Evolutionary conservation across 2,113 vertebrate species (phyloP), one percentile per base, ranked within the genome.

Genomic region (Motacilla alba): DNA sequence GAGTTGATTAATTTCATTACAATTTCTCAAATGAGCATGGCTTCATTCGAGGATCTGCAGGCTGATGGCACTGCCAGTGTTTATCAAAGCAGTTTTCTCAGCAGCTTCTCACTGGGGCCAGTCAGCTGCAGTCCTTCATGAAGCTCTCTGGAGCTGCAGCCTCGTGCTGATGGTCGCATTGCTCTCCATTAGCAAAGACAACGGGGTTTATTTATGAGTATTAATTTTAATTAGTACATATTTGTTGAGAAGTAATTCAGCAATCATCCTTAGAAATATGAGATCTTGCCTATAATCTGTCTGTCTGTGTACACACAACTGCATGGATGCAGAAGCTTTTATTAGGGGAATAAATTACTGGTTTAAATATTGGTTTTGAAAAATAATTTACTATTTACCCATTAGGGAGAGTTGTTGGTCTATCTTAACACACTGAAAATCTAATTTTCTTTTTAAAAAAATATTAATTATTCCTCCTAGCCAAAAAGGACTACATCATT

Each of bases 381-480:
- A 58, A 96, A 92, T 86, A 97, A 96, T 95, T 90, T 93, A 92
- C 73, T 92, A 19, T 95, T 96, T 95, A 87, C 50, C 39, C 91
- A 39, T 94, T 95, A 95, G 49, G 50, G 62, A 96, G 79, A 91
- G 53, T 89, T 96, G 91, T 91, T 95, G 62, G 52, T 94, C 78
- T 95, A 24, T 93, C 91, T 90, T 88, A 97, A 96, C 52, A 82
- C 43, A 90, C 37, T 49, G 78, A 66, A 96, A 96, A 96, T 90
- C 93, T 95, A 94, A 96, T 97, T 97, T 97, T 96, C 80, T 93
- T 92, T 92, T 49, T 2, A 3, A 78, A 82, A 95, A 95, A 94
- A 83, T 76, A 96, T 95, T 94, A 95, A 95, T 96, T 95, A 97
- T 95, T 95, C 43, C 91, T 96, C n/a, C 89, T 83, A 97, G 83